Evolutionary conservation across 1,140 invertebrate genomes (phyloP).

Genomic region (Gryon sp.): DNA sequence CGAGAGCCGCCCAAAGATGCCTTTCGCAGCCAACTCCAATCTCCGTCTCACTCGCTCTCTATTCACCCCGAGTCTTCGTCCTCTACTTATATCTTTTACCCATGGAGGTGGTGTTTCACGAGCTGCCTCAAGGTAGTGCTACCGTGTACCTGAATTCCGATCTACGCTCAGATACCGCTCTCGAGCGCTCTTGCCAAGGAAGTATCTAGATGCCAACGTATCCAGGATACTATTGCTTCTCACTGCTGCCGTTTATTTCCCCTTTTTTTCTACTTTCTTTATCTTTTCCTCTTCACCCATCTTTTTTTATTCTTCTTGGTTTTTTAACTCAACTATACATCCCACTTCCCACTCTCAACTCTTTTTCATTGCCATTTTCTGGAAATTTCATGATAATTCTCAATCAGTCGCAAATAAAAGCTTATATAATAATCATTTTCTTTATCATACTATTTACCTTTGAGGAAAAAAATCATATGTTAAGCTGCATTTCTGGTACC

Average conservation of each 20-base stretch:
- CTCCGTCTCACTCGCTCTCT: constrained; percentile 41
- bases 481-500: too few species aligned
- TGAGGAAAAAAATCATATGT: too few species aligned
- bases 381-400: too few species aligned
- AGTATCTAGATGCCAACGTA: constrained; percentile 75
- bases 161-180: constrained; percentile 75
- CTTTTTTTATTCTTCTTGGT: constrained; percentile 20
- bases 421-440: too few species aligned
- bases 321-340: constrained; percentile 16
- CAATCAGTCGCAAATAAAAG: too few species aligned
- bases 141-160: constrained; percentile 79
- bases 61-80: constrained; percentile 48
- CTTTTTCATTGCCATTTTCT: not conserved
- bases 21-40: constrained; percentile 66
- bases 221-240: constrained; percentile 73
- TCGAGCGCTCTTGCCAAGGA: constrained; percentile 68
- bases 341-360: constrained; percentile 9
- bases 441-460: too few species aligned
- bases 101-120: constrained; percentile 73
- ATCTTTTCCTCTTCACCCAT: constrained; percentile 3
- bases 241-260: constrained; percentile 54
- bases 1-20: constrained; percentile 67
- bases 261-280: constrained; percentile 17
- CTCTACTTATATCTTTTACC: constrained; percentile 58
- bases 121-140: constrained; percentile 76